phyloP scores from a whole-genome alignment of 2,888 invertebrate genomes.

The Dromius quadrimaculatus region DNA sequence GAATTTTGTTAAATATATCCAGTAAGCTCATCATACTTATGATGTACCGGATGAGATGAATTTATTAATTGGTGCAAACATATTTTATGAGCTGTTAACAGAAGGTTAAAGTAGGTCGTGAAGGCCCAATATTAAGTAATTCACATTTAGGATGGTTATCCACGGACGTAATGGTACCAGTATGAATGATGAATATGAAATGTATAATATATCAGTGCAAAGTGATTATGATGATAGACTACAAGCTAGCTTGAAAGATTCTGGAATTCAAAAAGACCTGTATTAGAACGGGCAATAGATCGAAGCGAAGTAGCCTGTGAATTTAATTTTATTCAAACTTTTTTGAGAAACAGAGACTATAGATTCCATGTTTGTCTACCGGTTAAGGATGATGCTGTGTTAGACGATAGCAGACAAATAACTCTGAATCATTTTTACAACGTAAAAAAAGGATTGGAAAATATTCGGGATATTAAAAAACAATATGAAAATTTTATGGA shows the following conservation, averaged over 20 bases:
- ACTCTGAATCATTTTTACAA: slow-evolving; percentile 56
- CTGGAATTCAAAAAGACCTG: slow-evolving; percentile 56
- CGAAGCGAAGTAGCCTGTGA: slow-evolving; percentile 56
- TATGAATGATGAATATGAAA: neutral
- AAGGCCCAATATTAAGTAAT: slow-evolving; percentile 4
- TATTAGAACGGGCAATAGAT: slow-evolving; percentile 39
- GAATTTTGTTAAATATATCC: neutral
- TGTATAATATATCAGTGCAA: neutral
- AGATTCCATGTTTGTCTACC: slow-evolving; percentile 57
- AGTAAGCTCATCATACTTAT: slow-evolving; percentile 6
- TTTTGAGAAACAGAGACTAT: slow-evolving; percentile 53
- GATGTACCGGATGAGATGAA: slow-evolving; percentile 8
- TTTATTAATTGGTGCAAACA: slow-evolving; percentile 34
- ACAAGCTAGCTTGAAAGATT: slow-evolving; percentile 4
- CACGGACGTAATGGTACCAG: slow-evolving; percentile 8
- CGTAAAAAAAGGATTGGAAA: slow-evolving; percentile 55
- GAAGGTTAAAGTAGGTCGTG: slow-evolving; percentile 22
- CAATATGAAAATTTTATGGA: slow-evolving; percentile 54
- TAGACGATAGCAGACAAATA: slow-evolving; percentile 55
- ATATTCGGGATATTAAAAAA: slow-evolving; percentile 53
- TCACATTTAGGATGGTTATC: slow-evolving; percentile 53
- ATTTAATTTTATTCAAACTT: slow-evolving; percentile 55
- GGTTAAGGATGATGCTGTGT: slow-evolving; percentile 51
- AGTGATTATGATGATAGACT: neutral
- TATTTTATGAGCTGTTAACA: slow-evolving; percentile 50